These are phyloP conservation scores for Pangasianodon hypophthalmus DNA, from an alignment of 2,113 vertebrate genomes.

Conservation along the genomic window DNA sequence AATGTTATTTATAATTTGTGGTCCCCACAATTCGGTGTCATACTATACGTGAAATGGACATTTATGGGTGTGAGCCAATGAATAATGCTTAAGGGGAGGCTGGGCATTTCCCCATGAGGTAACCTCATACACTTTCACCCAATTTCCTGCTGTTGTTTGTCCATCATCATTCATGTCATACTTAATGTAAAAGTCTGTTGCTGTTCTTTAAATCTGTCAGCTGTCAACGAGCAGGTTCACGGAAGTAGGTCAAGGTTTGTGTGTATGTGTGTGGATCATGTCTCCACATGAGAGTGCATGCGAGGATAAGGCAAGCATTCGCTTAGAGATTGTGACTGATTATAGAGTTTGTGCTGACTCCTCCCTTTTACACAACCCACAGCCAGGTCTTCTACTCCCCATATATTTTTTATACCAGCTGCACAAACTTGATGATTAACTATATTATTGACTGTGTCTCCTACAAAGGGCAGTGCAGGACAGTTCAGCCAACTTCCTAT, in stretches of 20 bases:
- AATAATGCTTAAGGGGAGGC: neutral
- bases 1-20: neutral
- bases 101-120: neutral
- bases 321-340: neutral
- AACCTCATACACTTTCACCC: neutral
- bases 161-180: neutral
- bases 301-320: neutral
- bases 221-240: neutral
- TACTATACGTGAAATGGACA: neutral
- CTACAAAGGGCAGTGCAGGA: neutral
- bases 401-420: neutral
- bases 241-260: constrained; percentile 23
- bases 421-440: neutral
- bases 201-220: neutral
- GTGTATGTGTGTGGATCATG: neutral
- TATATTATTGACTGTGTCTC: neutral
- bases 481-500: neutral
- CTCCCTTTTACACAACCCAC: neutral
- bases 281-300: neutral
- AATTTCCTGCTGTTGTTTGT: neutral
- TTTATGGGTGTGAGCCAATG: neutral
- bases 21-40: neutral
- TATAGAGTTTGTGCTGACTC: neutral
- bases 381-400: neutral
- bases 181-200: neutral